These are phyloP conservation scores for Urocitellus parryii DNA, from an alignment of 2,113 vertebrate species.

Conservation along the genomic window DNA sequence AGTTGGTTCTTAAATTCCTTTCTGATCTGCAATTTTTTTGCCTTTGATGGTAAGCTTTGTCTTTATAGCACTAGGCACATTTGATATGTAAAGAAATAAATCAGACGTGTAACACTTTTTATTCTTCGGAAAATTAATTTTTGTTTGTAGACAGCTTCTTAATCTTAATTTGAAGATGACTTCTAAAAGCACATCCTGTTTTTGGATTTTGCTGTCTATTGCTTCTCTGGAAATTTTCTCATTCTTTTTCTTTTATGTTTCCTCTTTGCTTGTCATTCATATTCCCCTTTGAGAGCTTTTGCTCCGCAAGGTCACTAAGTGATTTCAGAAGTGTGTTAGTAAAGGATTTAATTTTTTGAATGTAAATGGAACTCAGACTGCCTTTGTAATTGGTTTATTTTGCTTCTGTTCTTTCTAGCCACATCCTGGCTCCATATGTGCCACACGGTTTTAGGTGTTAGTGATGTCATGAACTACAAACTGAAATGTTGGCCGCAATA, in stretches of 20 bases:
- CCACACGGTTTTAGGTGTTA: slow-evolving; percentile 58
- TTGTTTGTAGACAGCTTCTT: slow-evolving; percentile 8
- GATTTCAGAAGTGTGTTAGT: slow-evolving; percentile 51
- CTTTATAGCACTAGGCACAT: background rate
- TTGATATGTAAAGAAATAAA: slow-evolving; percentile 32
- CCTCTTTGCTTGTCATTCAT: slow-evolving; percentile 3
- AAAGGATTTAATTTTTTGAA: slow-evolving; percentile 59
- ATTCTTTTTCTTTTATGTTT: slow-evolving; percentile 16
- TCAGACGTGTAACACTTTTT: background rate
- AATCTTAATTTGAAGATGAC: slow-evolving; percentile 34
- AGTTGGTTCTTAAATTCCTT: background rate
- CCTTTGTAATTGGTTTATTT: slow-evolving; percentile 63
- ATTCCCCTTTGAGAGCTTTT: slow-evolving; percentile 53
- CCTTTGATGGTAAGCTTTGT: slow-evolving; percentile 8
- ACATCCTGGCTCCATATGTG: slow-evolving; percentile 64
- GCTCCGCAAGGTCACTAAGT: slow-evolving; percentile 19
- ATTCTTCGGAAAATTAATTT: background rate
- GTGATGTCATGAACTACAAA: slow-evolving; percentile 73
- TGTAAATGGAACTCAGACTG: slow-evolving; percentile 38
- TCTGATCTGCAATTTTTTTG: background rate
- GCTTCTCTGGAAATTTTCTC: background rate
- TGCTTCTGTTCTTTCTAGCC: slow-evolving; percentile 62
- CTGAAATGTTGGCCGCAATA: slow-evolving; percentile 67
- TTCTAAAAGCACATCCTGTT: slow-evolving; percentile 27
- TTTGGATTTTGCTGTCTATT: background rate